Evolutionary conservation across 92 coral and sea anemone genomes (phyloP).

Genomic region (Epizoanthus illoricatus): DNA sequence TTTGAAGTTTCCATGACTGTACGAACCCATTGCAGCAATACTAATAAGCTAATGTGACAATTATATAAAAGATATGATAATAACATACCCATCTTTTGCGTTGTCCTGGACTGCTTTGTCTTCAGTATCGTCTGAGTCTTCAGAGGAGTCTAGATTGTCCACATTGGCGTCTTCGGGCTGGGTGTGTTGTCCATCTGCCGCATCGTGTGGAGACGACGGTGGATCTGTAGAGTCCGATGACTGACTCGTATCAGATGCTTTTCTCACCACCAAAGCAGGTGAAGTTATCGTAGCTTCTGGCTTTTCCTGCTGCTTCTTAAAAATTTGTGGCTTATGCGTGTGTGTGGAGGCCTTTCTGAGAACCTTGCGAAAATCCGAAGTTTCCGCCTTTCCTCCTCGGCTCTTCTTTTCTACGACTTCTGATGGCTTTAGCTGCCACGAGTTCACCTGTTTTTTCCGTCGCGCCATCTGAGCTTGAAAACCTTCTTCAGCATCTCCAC

Average conservation of each 20-base stretch:
- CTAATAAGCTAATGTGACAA: not conserved
- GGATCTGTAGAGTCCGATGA: slow-evolving; percentile 18
- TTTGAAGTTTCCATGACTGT: no score
- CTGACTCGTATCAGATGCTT: slow-evolving; percentile 9
- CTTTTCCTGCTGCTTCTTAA: slow-evolving; percentile 26
- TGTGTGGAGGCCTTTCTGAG: slow-evolving; percentile 29
- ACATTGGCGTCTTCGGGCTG: not conserved
- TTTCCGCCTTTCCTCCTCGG: slow-evolving; percentile 28
- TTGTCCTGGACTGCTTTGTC: slow-evolving; percentile 6
- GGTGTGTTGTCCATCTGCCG: not conserved
- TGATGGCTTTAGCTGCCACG: slow-evolving; percentile 21
- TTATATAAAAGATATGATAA: not conserved
- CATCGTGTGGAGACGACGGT: not conserved
- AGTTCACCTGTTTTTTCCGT: slow-evolving; percentile 66
- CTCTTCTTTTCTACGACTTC: slow-evolving; percentile 35
- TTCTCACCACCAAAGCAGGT: slow-evolving; percentile 26
- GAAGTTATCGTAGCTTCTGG: not conserved
- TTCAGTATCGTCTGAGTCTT: slow-evolving; percentile 4
- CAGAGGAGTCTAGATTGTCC: not conserved
- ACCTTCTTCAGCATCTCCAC: slow-evolving; percentile 56
- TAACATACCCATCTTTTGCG: slow-evolving; percentile 14
- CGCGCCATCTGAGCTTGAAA: slow-evolving; percentile 67
- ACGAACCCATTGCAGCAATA: no score
- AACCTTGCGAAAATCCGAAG: slow-evolving; percentile 34
- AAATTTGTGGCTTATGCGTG: slow-evolving; percentile 17